Conservation (phyloP, 2,113 vertebrate genomes). For the Aegotheles bennettii region DNA sequence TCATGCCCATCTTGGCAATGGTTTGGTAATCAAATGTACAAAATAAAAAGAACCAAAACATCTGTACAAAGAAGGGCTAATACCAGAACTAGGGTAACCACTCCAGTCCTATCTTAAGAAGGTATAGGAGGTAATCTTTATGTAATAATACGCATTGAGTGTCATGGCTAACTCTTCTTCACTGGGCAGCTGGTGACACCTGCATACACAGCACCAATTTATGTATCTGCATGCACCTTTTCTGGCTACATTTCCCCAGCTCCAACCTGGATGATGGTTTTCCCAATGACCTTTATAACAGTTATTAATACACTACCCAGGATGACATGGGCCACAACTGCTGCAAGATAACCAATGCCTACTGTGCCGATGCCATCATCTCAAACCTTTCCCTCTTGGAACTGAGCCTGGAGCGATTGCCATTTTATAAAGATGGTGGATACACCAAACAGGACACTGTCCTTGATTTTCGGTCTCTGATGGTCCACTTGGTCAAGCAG, state of each 20-base stretch:
- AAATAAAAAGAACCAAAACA: background rate
- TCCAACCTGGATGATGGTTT: background rate
- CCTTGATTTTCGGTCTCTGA: background rate
- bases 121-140: background rate
- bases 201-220: background rate
- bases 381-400: too few species aligned
- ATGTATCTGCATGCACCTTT: background rate
- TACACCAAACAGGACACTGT: background rate
- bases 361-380: background rate
- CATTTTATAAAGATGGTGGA: background rate
- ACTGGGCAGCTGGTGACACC: background rate
- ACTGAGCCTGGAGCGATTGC: too few species aligned
- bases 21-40: background rate
- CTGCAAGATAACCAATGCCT: background rate
- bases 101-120: background rate
- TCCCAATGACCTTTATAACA: background rate
- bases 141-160: background rate
- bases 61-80: background rate
- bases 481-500: background rate
- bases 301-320: background rate
- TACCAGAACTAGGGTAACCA: background rate
- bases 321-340: background rate
- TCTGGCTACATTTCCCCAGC: background rate
- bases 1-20: background rate
- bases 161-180: background rate